phyloP scores from a whole-genome alignment of 2,113 vertebrate genomes.

The Syrrhaptes paradoxus region DNA sequence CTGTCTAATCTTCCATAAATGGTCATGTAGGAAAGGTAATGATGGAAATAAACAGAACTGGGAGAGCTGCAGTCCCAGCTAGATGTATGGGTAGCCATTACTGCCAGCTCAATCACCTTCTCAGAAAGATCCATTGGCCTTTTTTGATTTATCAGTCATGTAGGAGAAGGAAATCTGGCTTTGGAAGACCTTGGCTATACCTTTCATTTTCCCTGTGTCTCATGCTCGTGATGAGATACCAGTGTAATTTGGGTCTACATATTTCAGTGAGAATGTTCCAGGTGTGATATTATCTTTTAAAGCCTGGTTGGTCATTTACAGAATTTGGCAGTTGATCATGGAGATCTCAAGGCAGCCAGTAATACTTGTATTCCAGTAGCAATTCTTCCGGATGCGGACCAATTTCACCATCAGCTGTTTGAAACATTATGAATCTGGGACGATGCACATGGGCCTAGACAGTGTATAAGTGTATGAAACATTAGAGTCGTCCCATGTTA shows the following conservation, averaged over 20 bases:
- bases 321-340: not conserved
- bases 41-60: not conserved
- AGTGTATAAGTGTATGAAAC: no score
- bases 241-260: not conserved
- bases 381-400: not conserved
- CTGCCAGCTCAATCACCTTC: not conserved
- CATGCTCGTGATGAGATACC: not conserved
- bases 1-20: not conserved
- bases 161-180: not conserved
- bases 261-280: not conserved
- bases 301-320: not conserved
- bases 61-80: not conserved
- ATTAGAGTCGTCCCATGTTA: not conserved
- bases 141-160: not conserved
- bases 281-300: not conserved
- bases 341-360: not conserved
- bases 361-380: not conserved
- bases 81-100: not conserved
- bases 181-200: not conserved
- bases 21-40: not conserved
- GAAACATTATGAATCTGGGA: not conserved
- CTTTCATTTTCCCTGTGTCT: not conserved
- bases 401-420: not conserved
- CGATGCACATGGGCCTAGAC: rapidly evolving
- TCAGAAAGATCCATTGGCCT: not conserved